These are phyloP conservation scores for Heliconius hortense DNA, from an alignment of 2,888 invertebrate species.

Conservation along the genomic window DNA sequence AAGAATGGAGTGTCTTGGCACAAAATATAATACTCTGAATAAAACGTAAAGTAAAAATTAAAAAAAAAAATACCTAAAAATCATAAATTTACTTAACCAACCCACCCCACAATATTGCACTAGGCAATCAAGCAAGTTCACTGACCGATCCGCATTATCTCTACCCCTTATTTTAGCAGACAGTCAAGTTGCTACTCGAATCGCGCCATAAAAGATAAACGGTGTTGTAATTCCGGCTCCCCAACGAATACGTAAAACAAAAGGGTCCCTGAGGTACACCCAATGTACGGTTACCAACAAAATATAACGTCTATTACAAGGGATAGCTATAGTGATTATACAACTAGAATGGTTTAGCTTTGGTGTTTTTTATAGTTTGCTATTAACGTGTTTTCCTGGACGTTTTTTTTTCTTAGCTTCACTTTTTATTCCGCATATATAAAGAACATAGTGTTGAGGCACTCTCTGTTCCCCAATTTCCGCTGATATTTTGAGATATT, in stretches of 20 bases:
- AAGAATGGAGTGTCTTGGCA: no score
- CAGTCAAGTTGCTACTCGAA: slow-evolving; percentile 38
- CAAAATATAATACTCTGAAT: no score
- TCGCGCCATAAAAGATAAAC: slow-evolving; percentile 44
- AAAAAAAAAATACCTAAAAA: neutral
- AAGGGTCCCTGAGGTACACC: slow-evolving; percentile 36
- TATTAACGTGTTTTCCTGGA: neutral
- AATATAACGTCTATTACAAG: slow-evolving; percentile 22
- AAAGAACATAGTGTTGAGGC: no score
- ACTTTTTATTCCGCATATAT: neutral
- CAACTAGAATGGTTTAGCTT: neutral
- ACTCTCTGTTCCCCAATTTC: neutral
- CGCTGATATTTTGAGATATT: neutral
- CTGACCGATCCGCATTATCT: slow-evolving; percentile 36
- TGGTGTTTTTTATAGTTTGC: neutral
- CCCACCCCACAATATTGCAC: neutral
- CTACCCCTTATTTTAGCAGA: slow-evolving; percentile 32
- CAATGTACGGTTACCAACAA: slow-evolving; percentile 24
- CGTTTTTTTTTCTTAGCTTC: neutral
- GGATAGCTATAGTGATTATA: slow-evolving; percentile 1
- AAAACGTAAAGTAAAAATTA: neutral
- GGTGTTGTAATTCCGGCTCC: slow-evolving; percentile 48
- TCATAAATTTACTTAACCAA: neutral
- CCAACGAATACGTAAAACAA: slow-evolving; percentile 48
- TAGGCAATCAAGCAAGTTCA: slow-evolving; percentile 23